Percentiles rank a stretch among this genome's conserved stretches.
phyloP scores from a whole-genome alignment of 2,888 invertebrate genomes.

The Perizoma affinitatum region DNA sequence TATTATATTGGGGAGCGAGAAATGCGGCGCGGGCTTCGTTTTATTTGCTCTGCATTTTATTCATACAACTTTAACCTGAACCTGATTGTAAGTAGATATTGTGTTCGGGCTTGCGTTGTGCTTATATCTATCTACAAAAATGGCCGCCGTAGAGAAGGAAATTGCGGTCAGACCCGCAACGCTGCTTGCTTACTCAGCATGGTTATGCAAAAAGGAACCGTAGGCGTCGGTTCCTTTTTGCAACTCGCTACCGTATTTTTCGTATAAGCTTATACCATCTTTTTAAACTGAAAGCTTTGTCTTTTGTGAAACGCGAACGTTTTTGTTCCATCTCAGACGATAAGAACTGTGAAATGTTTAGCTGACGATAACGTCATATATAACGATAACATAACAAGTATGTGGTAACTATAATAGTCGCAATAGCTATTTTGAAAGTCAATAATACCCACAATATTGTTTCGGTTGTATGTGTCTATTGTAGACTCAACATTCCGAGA shows the following conservation, averaged over 20 bases:
- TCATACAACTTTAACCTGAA: slow-evolving; percentile 75
- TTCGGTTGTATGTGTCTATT: slow-evolving; percentile 12
- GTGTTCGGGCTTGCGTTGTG: slow-evolving; percentile 55
- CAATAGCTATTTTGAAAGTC: slow-evolving; percentile 18
- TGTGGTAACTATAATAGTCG: slow-evolving; percentile 1
- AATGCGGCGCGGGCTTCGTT: slow-evolving; percentile 56
- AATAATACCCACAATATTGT: slow-evolving; percentile 32
- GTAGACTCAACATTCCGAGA: slow-evolving; percentile 35
- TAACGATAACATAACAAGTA: no score
- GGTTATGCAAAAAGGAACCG: slow-evolving; percentile 52
- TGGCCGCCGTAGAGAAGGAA: slow-evolving; percentile 58
- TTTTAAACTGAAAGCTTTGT: not conserved
- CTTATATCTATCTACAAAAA: slow-evolving; percentile 42
- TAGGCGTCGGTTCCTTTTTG: no score
- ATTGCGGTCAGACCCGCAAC: slow-evolving; percentile 64
- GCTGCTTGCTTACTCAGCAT: slow-evolving; percentile 70
- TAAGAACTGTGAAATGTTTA: not conserved
- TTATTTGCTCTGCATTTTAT: slow-evolving; percentile 74
- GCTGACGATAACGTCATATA: no score
- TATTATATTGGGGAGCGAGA: slow-evolving; percentile 58
- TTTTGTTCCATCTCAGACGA: no score
- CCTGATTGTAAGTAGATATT: slow-evolving; percentile 70
- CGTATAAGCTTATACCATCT: slow-evolving; percentile 1
- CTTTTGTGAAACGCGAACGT: not conserved
- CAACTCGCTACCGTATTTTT: slow-evolving; percentile 19